Percentiles rank a stretch among this genome's conserved stretches.
phyloP scores from a whole-genome alignment of 2,888 invertebrate genomes.

The Melieria omissa region DNA sequence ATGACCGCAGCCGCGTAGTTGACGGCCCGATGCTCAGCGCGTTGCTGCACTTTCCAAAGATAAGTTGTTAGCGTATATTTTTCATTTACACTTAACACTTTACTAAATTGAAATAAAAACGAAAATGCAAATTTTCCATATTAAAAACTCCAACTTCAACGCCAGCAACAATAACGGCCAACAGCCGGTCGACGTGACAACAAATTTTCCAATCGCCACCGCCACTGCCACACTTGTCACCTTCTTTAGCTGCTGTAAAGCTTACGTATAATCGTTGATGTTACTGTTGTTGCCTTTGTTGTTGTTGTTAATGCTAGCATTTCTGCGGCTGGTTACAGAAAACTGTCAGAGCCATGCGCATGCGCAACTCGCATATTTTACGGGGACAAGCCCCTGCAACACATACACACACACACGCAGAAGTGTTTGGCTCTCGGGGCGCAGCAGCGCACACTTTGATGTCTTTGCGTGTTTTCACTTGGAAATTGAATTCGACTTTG shows the following conservation, averaged over 20 bases:
- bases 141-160: too few species aligned
- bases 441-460: not conserved
- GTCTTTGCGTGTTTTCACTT: not conserved
- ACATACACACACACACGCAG: not conserved
- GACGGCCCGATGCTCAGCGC: too few species aligned
- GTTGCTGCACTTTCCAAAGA: slow-evolving; percentile 15
- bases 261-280: too few species aligned
- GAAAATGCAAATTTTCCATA: too few species aligned
- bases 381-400: not conserved
- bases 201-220: too few species aligned
- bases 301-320: slow-evolving; percentile 17
- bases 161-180: too few species aligned
- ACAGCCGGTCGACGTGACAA: too few species aligned
- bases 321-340: slow-evolving; percentile 21
- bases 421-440: not conserved
- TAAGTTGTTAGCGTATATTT: slow-evolving; percentile 28
- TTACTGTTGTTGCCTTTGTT: too few species aligned
- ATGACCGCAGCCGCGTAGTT: too few species aligned
- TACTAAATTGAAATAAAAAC: too few species aligned
- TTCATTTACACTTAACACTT: slow-evolving; percentile 1
- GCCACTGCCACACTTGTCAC: too few species aligned
- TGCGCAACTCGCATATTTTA: not conserved
- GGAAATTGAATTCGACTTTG: slow-evolving; percentile 30
- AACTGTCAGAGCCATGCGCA: slow-evolving; percentile 18
- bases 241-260: too few species aligned